These are phyloP conservation scores for Planococcus citri DNA, from an alignment of 1,140 invertebrate genomes.

Conservation along the genomic window DNA sequence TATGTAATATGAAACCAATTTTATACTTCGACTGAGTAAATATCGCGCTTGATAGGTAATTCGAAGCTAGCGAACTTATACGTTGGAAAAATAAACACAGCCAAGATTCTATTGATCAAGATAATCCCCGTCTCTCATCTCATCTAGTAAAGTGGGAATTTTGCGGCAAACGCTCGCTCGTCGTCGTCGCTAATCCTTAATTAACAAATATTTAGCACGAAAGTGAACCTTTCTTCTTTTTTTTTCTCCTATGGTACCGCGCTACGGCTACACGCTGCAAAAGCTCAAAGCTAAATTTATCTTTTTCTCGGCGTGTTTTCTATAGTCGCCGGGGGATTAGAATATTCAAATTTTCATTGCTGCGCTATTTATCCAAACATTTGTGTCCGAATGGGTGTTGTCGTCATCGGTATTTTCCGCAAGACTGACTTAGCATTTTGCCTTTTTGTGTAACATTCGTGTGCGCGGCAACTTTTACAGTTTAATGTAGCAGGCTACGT, in stretches of 20 bases:
- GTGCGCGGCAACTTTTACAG: constrained; percentile 1
- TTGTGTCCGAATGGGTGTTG: not conserved
- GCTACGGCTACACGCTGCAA: not conserved
- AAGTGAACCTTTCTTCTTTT: not conserved
- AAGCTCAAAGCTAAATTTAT: not conserved
- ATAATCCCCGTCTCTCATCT: no score
- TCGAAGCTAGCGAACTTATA: no score
- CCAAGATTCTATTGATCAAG: no score
- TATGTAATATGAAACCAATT: no score
- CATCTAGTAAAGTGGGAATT: no score
- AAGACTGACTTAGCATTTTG: not conserved
- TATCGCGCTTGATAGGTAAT: no score
- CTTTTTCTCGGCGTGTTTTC: not conserved
- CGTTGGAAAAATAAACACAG: no score
- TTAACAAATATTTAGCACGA: not conserved
- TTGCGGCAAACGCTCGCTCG: not conserved
- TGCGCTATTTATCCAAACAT: not conserved
- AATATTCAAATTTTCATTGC: constrained; percentile 1
- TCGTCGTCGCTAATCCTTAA: not conserved
- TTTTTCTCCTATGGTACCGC: no score
- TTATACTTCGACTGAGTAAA: no score
- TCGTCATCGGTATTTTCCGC: not conserved
- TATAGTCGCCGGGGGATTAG: not conserved
- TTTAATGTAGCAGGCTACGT: not conserved
- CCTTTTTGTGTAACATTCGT: not conserved